Percentiles rank a stretch among this genome's conserved stretches.
Conservation (phyloP, 2,888 invertebrate species). For the Noctua comes region DNA sequence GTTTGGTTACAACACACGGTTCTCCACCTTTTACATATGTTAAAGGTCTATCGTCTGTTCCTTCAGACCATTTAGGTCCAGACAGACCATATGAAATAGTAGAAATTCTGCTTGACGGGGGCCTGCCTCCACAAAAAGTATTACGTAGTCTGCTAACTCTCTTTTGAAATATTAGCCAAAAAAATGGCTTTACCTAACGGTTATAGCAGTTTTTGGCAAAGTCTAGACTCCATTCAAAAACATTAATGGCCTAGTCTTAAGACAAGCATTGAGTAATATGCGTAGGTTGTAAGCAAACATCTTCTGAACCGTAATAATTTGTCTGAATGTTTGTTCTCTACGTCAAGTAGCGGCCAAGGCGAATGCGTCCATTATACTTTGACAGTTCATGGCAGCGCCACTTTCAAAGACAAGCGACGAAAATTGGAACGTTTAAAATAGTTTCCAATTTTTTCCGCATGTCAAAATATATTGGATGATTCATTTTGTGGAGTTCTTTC, state of each 20-base stretch:
- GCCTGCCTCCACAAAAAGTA: not conserved
- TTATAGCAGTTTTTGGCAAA: not conserved
- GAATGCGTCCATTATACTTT: not conserved
- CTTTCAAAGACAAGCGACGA: not conserved
- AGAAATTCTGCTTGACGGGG: not conserved
- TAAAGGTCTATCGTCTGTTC: too few relatives aligned
- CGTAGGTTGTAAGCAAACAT: slow-evolving; percentile 30
- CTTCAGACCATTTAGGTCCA: not conserved
- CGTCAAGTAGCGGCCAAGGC: slow-evolving; percentile 18
- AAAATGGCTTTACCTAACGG: not conserved
- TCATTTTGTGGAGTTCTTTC: not conserved
- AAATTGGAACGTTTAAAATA: not conserved
- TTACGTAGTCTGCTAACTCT: not conserved
- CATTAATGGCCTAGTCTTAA: not conserved
- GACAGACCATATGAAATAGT: not conserved
- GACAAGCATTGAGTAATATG: slow-evolving; percentile 13
- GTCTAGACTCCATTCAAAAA: not conserved
- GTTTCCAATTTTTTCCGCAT: not conserved
- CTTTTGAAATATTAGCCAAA: not conserved
- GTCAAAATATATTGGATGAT: slow-evolving; percentile 19
- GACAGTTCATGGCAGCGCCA: slow-evolving; percentile 4
- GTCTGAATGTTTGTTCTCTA: slow-evolving; percentile 18
- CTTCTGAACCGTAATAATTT: slow-evolving; percentile 18
- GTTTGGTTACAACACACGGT: not conserved
- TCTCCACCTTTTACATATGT: not conserved